Evolutionary conservation across 2,888 invertebrate species (phyloP), one percentile per base, ranked within the genome.

Genomic region (Ceramica pisi): DNA sequence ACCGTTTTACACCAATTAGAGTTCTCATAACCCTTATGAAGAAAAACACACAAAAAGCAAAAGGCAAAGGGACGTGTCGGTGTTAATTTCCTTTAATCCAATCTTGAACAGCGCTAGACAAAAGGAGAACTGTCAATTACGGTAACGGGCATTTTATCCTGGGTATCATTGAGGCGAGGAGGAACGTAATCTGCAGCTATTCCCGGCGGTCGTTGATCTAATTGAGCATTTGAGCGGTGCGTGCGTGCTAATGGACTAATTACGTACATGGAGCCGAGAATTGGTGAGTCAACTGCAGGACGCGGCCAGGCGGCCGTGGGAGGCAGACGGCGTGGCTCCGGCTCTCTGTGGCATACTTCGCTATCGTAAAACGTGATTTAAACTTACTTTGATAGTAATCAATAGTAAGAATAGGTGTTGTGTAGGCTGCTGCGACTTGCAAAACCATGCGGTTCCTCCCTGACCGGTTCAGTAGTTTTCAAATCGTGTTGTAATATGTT

Each of bases 221-320:
- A 96, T 96, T 95, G 95, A 95, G 93, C 94, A 94, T 94, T 95
- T 95, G 94, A 93, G 92, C 92, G 90, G 92, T 94, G 94, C 95
- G 95, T 95, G 95, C 93, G 94, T 93, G 94, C 92, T 95, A 94
- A 95, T 94, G 93, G 95, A 83, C 93, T 96, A 95, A 95, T 96
- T 96, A 95, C 91, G 95, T 89, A 89, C 87, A 94, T 93, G 92
- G 91, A 91, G 87, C 81, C 88, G 92, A 88, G 93, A 94, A 94
- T 93, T 94, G 94, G 94, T 95, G 95, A 95, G 91, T 95, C 94
- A 94, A 92, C 85, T 80, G 91, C 94, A 93, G 94, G 94, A 94
- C 93, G 94, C 88, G 90, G 86, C 53, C 53, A 55, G 53, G 53
- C 85, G 86, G 91, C 80, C 94, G 95, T 95, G 95, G 95, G 95